A percentile compares a stretch with the other conserved stretches of the same genome.
These are phyloP conservation scores for Megaleporinus macrocephalus DNA, from an alignment of 2,113 vertebrate species.

Conservation along the genomic window DNA sequence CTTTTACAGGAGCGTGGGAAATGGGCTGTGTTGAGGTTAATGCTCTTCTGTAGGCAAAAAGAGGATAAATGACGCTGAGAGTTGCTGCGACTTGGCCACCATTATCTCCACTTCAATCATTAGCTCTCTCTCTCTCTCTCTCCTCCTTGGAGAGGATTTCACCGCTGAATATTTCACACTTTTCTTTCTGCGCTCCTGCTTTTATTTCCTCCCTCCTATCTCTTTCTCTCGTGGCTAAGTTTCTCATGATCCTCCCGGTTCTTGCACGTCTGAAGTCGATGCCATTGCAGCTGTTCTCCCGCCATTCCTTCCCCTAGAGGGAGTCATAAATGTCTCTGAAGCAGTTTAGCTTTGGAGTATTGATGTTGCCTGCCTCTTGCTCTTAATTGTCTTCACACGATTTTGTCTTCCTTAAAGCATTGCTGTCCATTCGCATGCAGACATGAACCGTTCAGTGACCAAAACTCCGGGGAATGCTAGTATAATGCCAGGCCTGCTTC, in stretches of 20 bases:
- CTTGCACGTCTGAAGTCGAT: conserved; percentile 31
- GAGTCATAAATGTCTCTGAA: conserved; percentile 28
- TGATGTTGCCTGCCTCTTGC: conserved; percentile 12
- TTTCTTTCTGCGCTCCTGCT: conserved; percentile 28
- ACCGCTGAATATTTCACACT: conserved; percentile 43
- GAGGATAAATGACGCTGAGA: conserved; percentile 26
- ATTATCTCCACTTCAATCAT: conserved; percentile 49
- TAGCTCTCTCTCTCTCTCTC: conserved; percentile 18
- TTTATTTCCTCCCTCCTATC: conserved; percentile 31
- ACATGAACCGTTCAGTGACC: neutral
- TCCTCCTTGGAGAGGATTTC: conserved; percentile 51
- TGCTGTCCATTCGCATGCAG: neutral
- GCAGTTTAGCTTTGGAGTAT: conserved; percentile 27
- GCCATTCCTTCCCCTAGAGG: conserved; percentile 25
- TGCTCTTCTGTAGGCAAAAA: conserved; percentile 27
- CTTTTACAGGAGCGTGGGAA: conserved; percentile 36
- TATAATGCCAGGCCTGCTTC: too few relatives aligned
- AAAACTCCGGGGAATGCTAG: neutral
- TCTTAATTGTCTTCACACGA: conserved; percentile 17
- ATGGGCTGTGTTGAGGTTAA: conserved; percentile 19
- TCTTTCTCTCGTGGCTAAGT: conserved; percentile 21
- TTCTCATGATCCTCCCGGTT: conserved; percentile 7
- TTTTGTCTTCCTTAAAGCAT: neutral
- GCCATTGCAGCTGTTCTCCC: conserved; percentile 17
- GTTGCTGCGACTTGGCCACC: conserved; percentile 22